A percentile compares a stretch with the other conserved stretches of the same genome.
phyloP scores from a whole-genome alignment of 1,140 invertebrate species.

The Protaetia brevitarsis region DNA sequence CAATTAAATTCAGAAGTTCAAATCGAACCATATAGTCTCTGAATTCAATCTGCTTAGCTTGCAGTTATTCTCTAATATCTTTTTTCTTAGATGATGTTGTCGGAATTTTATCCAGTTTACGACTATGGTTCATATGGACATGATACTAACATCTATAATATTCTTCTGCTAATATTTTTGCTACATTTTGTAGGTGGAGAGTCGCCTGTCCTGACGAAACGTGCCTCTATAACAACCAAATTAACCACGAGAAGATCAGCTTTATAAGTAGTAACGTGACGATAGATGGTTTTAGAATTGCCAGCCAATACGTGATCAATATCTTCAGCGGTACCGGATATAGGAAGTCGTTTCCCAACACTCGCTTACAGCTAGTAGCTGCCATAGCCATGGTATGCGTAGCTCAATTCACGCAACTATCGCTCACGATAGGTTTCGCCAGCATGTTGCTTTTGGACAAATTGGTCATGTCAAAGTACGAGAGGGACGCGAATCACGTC shows the following conservation, averaged over 20 bases:
- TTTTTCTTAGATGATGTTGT: too few species aligned
- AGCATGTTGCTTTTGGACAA: constrained; percentile 19
- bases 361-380: constrained; percentile 12
- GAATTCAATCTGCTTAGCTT: too few species aligned
- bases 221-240: background rate
- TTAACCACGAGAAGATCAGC: background rate
- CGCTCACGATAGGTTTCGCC: constrained; percentile 25
- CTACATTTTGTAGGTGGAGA: constrained; percentile 4
- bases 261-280: background rate
- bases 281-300: background rate
- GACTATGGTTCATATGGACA: too few species aligned
- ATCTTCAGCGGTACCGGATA: constrained; percentile 26
- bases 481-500: background rate
- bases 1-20: too few species aligned
- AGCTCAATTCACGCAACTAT: constrained; percentile 19
- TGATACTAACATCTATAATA: too few species aligned
- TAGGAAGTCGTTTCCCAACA: constrained; percentile 18
- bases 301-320: constrained; percentile 16
- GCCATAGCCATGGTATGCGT: constrained; percentile 22
- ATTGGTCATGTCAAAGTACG: background rate
- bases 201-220: constrained; percentile 1
- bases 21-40: too few species aligned
- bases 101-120: too few species aligned
- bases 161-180: too few species aligned
- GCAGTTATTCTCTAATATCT: too few species aligned